Percentiles rank a stretch among this genome's conserved stretches.
Evolutionary conservation across 2,888 invertebrate species (phyloP).

Genomic region (Prosapia bicincta): DNA sequence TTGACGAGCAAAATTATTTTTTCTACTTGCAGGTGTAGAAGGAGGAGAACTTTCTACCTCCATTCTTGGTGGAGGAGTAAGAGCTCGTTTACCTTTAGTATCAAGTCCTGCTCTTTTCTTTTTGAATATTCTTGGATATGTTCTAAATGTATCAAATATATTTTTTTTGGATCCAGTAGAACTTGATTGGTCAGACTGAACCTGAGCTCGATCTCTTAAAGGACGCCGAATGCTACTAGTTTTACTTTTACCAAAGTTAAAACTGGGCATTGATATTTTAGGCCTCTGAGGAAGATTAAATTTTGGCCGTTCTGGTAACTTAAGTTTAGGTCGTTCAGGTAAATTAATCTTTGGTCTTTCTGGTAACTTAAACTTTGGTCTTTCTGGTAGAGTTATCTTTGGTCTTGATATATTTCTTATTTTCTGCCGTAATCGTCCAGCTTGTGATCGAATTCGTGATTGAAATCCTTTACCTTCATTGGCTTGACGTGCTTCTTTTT

Average conservation of each 20-base stretch:
- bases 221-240: conserved; percentile 36
- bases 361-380: conserved; percentile 50
- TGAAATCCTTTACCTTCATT: conserved; percentile 48
- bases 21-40: conserved; percentile 41
- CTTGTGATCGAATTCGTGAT: conserved; percentile 64
- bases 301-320: conserved; percentile 52
- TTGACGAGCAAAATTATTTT: conserved; percentile 50
- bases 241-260: conserved; percentile 30
- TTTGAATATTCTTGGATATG: conserved; percentile 67
- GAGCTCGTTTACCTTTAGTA: conserved; percentile 49
- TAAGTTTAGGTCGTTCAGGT: conserved; percentile 57
- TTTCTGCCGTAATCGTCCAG: conserved; percentile 67
- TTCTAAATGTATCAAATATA: conserved; percentile 63
- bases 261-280: conserved; percentile 45
- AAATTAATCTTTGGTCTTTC: conserved; percentile 52
- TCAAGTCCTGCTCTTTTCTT: conserved; percentile 45
- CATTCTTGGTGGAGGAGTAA: conserved; percentile 51
- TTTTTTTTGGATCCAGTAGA: conserved; percentile 52
- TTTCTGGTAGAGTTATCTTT: conserved; percentile 48
- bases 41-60: conserved; percentile 45
- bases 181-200: conserved; percentile 19
- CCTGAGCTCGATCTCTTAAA: conserved; percentile 47
- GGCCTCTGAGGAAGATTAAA: conserved; percentile 56
- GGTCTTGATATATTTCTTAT: conserved; percentile 58
- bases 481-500: conserved; percentile 29